Evolutionary conservation across 2,113 vertebrate genomes (phyloP), one percentile per base, ranked within the genome.

Genomic region (Nipponia nippon): DNA sequence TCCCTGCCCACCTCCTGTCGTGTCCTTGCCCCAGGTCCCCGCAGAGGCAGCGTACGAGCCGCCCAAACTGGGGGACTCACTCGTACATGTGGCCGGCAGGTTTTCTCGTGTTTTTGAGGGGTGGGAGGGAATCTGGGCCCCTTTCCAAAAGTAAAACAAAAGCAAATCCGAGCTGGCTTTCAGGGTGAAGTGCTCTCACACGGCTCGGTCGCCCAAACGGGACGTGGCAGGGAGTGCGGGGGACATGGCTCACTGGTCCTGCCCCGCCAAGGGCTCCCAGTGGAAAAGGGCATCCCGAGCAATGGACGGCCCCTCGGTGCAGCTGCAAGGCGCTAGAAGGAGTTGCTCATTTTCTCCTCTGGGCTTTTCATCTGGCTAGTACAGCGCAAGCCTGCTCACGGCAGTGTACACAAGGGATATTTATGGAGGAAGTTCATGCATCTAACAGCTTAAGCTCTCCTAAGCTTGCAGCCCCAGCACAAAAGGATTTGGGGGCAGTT

Each of bases 391-490:
- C 89, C 97, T 73, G 95, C 96, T 73, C n/a, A 5, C 32, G 34
- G 94, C 89, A 9, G 53, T 0, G 40, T 16, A 14, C 94, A 32
- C 58, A 15, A 19, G 97, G 95, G 96, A 95, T 93, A 66, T 98
- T 98, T 97, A 98, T 98, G 97, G 98, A 96, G 98, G 97, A 97
- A 98, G 97, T 98, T 98, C 98, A 96, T 97, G 97, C 98, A 91
- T 98, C 98, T 98, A 97, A 98, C 98, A 98, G 98, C 97, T 98
- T 98, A 98, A 98, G 97, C 98, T 97, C 97, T 88, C 93, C 97
- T 98, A 97, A 98, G 97, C 98, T 97, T 78, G 42, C 95, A 97
- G 93, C 87, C 91, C 87, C 69, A 80, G 96, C 98, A 97, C 98
- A 97, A 97, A 98, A 97, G 97, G 98, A 98, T 98, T 98, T 98